These are phyloP conservation scores for Synergus japonicus DNA, from an alignment of 2,888 invertebrate species.

Conservation along the genomic window DNA sequence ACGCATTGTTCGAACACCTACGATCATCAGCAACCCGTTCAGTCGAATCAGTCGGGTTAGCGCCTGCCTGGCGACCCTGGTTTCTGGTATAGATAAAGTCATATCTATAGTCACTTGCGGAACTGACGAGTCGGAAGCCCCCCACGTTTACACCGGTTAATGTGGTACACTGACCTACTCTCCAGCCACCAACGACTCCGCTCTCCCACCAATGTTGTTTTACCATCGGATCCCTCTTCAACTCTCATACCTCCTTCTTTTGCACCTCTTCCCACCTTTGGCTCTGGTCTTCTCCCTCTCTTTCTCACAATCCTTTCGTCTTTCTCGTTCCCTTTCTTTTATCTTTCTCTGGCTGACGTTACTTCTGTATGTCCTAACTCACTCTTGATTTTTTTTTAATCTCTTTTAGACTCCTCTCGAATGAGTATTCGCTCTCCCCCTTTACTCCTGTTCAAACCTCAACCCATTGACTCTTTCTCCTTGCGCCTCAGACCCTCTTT, in stretches of 20 bases:
- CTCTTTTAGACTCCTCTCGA: background rate
- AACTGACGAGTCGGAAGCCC: conserved; percentile 73
- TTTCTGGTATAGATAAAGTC: conserved; percentile 42
- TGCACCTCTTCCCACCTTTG: conserved; percentile 36
- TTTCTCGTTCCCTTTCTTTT: conserved; percentile 27
- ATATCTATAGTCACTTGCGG: conserved; percentile 67
- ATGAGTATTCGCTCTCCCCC: background rate
- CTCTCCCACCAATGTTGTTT: conserved; percentile 42
- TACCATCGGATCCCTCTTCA: conserved; percentile 47
- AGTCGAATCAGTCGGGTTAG: background rate
- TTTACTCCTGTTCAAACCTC: background rate
- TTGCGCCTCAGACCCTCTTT: conserved; percentile 12
- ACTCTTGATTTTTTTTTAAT: conserved; percentile 10
- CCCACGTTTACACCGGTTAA: conserved; percentile 62
- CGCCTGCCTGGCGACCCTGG: conserved; percentile 49
- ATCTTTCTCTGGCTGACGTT: conserved; percentile 6
- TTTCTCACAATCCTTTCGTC: conserved; percentile 46
- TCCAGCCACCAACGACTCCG: conserved; percentile 61
- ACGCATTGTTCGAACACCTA: conserved; percentile 55
- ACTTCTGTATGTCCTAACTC: conserved; percentile 31
- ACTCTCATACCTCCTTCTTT: conserved; percentile 43
- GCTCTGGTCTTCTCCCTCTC: conserved; percentile 40
- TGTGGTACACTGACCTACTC: conserved; percentile 78
- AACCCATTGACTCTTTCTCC: background rate
- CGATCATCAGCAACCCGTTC: conserved; percentile 43